These are phyloP conservation scores for Antennarius striatus DNA, from an alignment of 2,113 vertebrate genomes.

Conservation along the genomic window DNA sequence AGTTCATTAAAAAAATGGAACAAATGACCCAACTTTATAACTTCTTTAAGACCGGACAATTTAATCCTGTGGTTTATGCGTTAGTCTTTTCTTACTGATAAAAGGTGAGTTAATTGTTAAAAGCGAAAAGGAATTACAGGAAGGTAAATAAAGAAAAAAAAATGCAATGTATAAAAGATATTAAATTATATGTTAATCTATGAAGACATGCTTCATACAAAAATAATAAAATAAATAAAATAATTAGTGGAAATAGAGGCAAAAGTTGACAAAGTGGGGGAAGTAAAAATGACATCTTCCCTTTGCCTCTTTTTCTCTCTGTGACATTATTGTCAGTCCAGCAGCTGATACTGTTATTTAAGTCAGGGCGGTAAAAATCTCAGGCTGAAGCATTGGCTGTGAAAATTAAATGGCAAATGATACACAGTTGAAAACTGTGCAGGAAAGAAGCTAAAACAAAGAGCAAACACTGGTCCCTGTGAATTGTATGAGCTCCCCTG, in stretches of 20 bases:
- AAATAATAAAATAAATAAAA: too few species aligned
- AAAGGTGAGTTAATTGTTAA: too few species aligned
- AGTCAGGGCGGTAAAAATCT: constrained; percentile 55
- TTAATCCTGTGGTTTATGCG: too few species aligned
- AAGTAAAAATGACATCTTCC: constrained; percentile 46
- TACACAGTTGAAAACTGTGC: constrained; percentile 42
- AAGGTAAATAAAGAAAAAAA: too few species aligned
- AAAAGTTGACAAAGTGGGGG: constrained; percentile 54
- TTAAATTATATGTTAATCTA: too few species aligned
- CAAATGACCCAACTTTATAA: too few species aligned
- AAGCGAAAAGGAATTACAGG: too few species aligned
- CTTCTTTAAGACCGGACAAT: too few species aligned
- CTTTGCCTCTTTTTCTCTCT: constrained; percentile 8
- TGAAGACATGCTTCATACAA: too few species aligned
- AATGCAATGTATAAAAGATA: too few species aligned
- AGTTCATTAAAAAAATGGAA: constrained; percentile 17
- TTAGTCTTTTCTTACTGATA: too few species aligned
- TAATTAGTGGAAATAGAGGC: constrained; percentile 35
- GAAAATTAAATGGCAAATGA: constrained; percentile 68
- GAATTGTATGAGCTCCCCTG: constrained; percentile 76
- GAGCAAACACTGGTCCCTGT: constrained; percentile 63
- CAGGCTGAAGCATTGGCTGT: constrained; percentile 44
- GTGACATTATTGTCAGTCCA: constrained; percentile 50
- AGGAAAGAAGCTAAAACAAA: constrained; percentile 25
- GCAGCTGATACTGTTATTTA: constrained; percentile 28